Evolutionary conservation across 2,113 vertebrate species (phyloP).

Genomic region (Ancistrus triradiatus): DNA sequence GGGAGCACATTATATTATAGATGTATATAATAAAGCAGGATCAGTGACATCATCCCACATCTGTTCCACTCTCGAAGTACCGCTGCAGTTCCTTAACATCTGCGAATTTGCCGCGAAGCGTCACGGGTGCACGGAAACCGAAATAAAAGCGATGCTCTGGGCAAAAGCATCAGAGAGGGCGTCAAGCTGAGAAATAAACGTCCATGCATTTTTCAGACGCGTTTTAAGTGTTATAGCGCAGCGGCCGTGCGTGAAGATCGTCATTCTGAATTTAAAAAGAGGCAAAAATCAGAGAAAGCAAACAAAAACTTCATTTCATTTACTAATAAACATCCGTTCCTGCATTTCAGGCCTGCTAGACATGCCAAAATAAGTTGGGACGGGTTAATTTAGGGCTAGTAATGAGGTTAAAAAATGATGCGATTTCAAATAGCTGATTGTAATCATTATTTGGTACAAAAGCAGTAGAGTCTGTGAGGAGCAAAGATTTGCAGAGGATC

Average conservation of each 20-base stretch:
- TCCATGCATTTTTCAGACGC: slow-evolving; percentile 9
- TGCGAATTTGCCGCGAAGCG: slow-evolving; percentile 45
- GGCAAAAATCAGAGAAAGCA: slow-evolving; percentile 26
- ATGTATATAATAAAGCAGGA: no score
- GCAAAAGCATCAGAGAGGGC: slow-evolving; percentile 4
- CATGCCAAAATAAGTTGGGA: no score
- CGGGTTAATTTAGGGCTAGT: no score
- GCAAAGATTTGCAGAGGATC: no score
- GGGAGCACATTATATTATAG: slow-evolving; percentile 20
- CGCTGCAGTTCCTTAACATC: slow-evolving; percentile 55
- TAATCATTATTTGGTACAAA: no score
- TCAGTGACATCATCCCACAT: slow-evolving; percentile 28
- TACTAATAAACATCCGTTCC: no score
- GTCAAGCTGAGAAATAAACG: neutral
- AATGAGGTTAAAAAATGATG: no score
- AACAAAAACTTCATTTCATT: no score
- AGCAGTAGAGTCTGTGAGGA: no score
- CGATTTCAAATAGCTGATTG: no score
- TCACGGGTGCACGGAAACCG: slow-evolving; percentile 47
- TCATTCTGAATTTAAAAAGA: slow-evolving; percentile 30
- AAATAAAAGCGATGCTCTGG: slow-evolving; percentile 23
- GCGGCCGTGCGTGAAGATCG: slow-evolving; percentile 21
- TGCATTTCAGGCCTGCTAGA: no score
- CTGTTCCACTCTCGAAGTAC: slow-evolving; percentile 53
- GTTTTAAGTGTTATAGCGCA: slow-evolving; percentile 6